These are phyloP conservation scores for Staurois parvus DNA, from an alignment of 2,797 vertebrate species.

Conservation along the genomic window DNA sequence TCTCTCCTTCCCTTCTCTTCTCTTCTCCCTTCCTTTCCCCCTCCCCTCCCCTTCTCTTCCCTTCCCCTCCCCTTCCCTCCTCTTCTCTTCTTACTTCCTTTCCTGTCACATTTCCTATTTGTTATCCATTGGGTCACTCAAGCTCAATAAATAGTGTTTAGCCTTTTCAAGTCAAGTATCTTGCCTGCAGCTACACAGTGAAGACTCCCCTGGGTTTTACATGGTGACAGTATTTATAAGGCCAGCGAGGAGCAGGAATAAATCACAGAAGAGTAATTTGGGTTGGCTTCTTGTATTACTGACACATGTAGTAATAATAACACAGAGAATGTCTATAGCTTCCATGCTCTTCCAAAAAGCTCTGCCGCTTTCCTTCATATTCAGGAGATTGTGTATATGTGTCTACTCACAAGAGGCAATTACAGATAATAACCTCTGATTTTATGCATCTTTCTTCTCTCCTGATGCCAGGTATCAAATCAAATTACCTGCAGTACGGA, in stretches of 20 bases:
- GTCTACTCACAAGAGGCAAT: constrained; percentile 30
- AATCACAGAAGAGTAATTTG: not conserved
- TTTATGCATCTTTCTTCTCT: constrained; percentile 42
- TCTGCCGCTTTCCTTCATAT: constrained; percentile 4
- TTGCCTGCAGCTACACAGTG: not conserved
- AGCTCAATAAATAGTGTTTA: constrained; percentile 7
- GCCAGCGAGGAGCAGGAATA: not conserved
- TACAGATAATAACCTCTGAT: constrained; percentile 44
- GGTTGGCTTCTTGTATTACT: not conserved
- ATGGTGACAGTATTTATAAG: not conserved
- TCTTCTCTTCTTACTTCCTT: not conserved
- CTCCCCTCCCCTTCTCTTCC: too few species aligned
- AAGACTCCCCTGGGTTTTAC: not conserved
- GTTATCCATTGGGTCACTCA: not conserved
- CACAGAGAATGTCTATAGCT: not conserved
- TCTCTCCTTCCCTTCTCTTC: too few species aligned
- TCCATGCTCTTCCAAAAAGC: not conserved
- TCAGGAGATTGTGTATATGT: not conserved
- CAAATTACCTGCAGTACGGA: constrained; percentile 22
- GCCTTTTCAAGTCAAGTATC: not conserved
- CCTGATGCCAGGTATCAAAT: constrained; percentile 35
- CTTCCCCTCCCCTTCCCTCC: too few species aligned
- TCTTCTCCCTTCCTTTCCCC: too few species aligned
- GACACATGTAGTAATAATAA: not conserved
- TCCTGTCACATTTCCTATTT: not conserved